Evolutionary conservation across 2,888 invertebrate species (phyloP), one percentile per base, ranked within the genome.

Genomic region (Ennomos erosarius): DNA sequence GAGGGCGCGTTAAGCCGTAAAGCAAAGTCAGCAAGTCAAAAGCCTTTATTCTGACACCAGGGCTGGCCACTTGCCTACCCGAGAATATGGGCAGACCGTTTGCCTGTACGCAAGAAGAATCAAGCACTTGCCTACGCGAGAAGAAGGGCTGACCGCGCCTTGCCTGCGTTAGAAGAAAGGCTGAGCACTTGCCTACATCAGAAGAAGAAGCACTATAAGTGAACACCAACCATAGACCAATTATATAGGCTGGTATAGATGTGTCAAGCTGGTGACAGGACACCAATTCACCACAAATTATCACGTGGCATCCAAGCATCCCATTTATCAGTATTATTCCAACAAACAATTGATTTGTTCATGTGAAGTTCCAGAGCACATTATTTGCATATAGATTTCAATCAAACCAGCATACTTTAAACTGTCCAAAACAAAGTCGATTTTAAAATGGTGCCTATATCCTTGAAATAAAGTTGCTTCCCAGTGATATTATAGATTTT

Each of bases 381-480:
- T 57, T 62, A 67, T 67, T 67, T 67, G 67, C 67, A 67, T 67
- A 64, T 48, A 37, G 66, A 64, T 64, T 66, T 55, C 55, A 55
- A 44, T 57, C 51, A 62, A 40, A 64, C 61, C 44, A 59, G 48
- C 13, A 55, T 57, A 44, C 9, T 13, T 43, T 10, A 13, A n/a
- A 35, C 10, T 10, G 9, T 42, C 12, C 1, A 9, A 10, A 13
- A 0, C 13, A 34, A 35, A 50, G 0, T 10, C 12, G 1, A 42
- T n/a, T 51, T 16, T 10, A 11, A 12, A 8, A 5, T 36, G 4
- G n/a, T 2, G 12, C 10, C 9, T 49, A 53, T 58, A 6, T 38
- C 0, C 12, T 8, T 3, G 6, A 0, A 2, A 35, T 40, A 49
- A 26, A 33, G 52, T 26, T n/a, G 35, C 10, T 5, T 11, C 1